Evolutionary conservation across 1,140 invertebrate species (phyloP).

Genomic region (Trichonephila clavipes): DNA sequence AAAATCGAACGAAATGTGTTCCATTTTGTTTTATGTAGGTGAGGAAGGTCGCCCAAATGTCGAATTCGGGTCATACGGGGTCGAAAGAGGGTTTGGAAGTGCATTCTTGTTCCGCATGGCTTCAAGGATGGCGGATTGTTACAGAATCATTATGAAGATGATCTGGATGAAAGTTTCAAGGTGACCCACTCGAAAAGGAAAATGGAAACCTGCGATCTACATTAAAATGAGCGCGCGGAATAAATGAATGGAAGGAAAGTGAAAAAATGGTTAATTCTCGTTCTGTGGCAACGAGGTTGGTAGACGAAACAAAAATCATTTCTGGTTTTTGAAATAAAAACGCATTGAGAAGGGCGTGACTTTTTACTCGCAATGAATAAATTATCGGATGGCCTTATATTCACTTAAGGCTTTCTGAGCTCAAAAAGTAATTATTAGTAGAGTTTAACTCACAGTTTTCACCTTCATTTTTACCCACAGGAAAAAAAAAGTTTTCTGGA

Average conservation of each 20-base stretch:
- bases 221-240: not conserved
- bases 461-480: too few species aligned
- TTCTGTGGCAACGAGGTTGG: too few species aligned
- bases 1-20: constrained; percentile 22
- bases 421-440: too few species aligned
- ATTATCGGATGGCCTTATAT: too few species aligned
- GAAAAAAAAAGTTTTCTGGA: too few species aligned
- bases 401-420: too few species aligned
- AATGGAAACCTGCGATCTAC: not conserved
- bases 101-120: not conserved
- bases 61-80: not conserved
- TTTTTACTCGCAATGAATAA: too few species aligned
- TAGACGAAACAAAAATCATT: too few species aligned
- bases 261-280: too few species aligned
- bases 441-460: too few species aligned
- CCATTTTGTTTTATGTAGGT: constrained; percentile 14
- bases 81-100: not conserved
- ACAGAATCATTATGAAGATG: not conserved
- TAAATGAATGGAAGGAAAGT: not conserved
- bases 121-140: not conserved
- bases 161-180: not conserved
- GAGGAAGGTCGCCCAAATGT: constrained; percentile 1
- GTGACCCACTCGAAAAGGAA: not conserved
- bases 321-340: too few species aligned
- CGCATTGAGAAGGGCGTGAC: too few species aligned